Conservation (phyloP, 2,113 vertebrate genomes). For the Istiophorus platypterus region DNA sequence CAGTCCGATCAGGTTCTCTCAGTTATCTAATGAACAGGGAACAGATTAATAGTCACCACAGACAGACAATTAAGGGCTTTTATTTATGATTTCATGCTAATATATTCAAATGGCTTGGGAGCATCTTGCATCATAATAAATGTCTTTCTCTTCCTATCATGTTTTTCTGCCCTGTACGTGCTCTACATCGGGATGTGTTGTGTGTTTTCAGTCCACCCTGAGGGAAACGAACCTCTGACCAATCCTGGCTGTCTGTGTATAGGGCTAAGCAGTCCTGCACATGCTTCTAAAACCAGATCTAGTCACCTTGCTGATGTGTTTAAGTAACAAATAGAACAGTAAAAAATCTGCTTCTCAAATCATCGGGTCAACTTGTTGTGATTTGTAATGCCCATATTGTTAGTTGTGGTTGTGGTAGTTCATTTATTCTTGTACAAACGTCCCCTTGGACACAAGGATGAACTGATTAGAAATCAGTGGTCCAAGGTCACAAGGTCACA, state of each 20-base stretch:
- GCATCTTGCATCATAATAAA: not conserved
- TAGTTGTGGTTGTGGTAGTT: not conserved
- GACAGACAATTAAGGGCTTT: not conserved
- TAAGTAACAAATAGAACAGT: not conserved
- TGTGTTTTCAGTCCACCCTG: not conserved
- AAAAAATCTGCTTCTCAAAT: conserved; percentile 27
- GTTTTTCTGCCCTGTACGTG: conserved; percentile 1
- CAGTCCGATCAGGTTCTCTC: too few relatives aligned
- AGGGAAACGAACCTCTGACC: not conserved
- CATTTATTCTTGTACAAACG: conserved; percentile 8
- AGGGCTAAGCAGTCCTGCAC: not conserved
- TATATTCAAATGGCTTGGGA: not conserved
- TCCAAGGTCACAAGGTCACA: too few relatives aligned
- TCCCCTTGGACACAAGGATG: too few relatives aligned
- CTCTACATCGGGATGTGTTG: not conserved
- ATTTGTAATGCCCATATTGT: conserved; percentile 10
- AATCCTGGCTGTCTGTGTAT: not conserved
- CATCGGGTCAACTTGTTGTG: not conserved
- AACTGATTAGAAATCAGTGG: too few relatives aligned
- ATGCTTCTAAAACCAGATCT: not conserved
- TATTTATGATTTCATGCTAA: conserved; percentile 30
- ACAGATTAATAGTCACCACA: not conserved
- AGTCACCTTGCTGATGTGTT: conserved; percentile 5
- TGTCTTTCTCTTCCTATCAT: not conserved
- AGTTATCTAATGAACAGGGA: not conserved